phyloP scores from a whole-genome alignment of 2,113 vertebrate species.

The Microtus pennsylvanicus region DNA sequence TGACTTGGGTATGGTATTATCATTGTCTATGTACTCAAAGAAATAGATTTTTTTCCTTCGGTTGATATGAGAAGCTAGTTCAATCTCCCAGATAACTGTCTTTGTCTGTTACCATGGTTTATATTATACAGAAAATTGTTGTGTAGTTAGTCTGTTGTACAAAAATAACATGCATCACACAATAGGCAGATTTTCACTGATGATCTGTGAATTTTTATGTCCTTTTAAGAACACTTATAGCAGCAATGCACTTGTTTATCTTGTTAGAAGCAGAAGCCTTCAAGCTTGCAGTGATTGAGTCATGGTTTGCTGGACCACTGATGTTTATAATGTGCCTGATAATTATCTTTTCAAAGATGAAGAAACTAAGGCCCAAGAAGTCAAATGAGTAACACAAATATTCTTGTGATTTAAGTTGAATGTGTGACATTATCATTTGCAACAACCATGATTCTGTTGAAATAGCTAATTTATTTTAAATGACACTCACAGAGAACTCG shows the following conservation, averaged over 20 bases:
- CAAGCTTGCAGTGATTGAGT: slow-evolving; percentile 24
- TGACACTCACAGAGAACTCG: slow-evolving; percentile 15
- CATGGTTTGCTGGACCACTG: slow-evolving; percentile 46
- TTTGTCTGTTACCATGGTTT: background rate
- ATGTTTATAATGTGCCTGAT: background rate
- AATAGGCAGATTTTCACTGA: slow-evolving; percentile 28
- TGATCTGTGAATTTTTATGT: slow-evolving; percentile 25
- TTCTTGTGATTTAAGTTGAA: slow-evolving; percentile 51
- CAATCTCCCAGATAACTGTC: background rate
- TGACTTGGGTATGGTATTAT: background rate
- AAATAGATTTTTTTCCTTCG: background rate
- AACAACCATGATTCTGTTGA: slow-evolving; percentile 25
- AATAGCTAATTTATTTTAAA: slow-evolving; percentile 64
- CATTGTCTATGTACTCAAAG: background rate
- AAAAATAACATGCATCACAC: slow-evolving; percentile 14
- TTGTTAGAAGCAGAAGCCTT: slow-evolving; percentile 36
- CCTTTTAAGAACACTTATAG: slow-evolving; percentile 27
- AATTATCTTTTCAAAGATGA: slow-evolving; percentile 65
- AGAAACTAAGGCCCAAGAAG: slow-evolving; percentile 43
- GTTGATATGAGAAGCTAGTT: slow-evolving; percentile 28
- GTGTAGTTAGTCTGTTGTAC: background rate
- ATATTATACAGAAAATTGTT: slow-evolving; percentile 2
- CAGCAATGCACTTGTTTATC: slow-evolving; percentile 49
- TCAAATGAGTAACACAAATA: slow-evolving; percentile 39
- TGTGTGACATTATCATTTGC: slow-evolving; percentile 43